Evolutionary conservation across 1,140 invertebrate genomes (phyloP).

Genomic region (Helicoverpa zea): DNA sequence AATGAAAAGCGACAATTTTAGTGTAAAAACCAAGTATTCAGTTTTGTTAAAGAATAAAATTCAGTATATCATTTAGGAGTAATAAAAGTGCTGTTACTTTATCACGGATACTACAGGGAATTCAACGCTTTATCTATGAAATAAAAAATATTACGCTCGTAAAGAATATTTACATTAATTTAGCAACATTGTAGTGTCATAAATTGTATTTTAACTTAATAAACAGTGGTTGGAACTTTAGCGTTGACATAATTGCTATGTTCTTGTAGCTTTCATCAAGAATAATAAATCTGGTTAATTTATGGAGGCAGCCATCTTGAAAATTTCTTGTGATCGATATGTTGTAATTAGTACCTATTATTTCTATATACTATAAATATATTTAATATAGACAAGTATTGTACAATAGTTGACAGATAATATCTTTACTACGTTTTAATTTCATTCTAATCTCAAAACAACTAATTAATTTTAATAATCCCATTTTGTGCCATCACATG

Average conservation of each 20-base stretch:
- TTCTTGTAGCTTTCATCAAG: slow-evolving; percentile 16
- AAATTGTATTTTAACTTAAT: not conserved
- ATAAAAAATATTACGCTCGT: slow-evolving; percentile 13
- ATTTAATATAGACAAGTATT: not conserved
- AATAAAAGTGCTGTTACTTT: slow-evolving; percentile 12
- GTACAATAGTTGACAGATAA: not conserved
- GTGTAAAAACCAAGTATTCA: not conserved
- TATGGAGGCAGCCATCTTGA: slow-evolving; percentile 31
- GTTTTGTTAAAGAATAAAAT: not conserved
- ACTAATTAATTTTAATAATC: slow-evolving; percentile 2
- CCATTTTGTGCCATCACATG: not conserved
- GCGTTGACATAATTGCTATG: slow-evolving; percentile 27
- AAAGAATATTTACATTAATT: slow-evolving; percentile 18
- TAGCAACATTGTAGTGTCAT: not conserved
- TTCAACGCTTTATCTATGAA: slow-evolving; percentile 8
- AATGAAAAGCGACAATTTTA: not conserved
- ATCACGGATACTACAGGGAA: not conserved
- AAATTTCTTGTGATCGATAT: slow-evolving; percentile 29
- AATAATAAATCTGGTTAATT: slow-evolving; percentile 26
- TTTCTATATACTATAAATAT: slow-evolving; percentile 4
- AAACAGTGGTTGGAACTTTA: slow-evolving; percentile 3
- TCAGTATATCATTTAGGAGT: slow-evolving; percentile 20
- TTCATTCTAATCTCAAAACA: not conserved
- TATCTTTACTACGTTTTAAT: not conserved
- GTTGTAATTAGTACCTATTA: not conserved